Base-by-base conservation (phyloP, 2,113 vertebrate species). In the Pollachius pollachius region DNA sequence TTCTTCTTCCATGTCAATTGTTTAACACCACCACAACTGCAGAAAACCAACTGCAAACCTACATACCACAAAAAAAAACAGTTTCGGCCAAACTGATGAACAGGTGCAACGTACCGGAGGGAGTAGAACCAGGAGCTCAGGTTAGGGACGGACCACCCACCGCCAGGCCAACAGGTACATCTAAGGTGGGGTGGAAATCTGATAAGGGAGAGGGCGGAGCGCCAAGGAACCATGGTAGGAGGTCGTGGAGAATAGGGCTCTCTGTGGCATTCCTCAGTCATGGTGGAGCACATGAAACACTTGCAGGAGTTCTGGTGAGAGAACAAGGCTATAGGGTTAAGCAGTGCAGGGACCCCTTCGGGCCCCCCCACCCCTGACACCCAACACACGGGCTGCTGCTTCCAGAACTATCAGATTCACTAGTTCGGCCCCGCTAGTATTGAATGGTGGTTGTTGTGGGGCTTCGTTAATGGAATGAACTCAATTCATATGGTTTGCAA, bases 11-110 rank as follows among this genome's bases (percentile, higher is more conserved):
- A 34, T 5, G 30, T 5, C n/a, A 34, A 34, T 34, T 30, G 3
- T 34, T 5, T 7, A 34, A 4, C 30, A 34, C 30, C 30, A 13
- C 41, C 41, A 48, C 8, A 48, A 13, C 41, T 70, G 67, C 9
- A 66, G 76, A 74, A 79, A 85, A 87, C 79, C 89, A 88, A 72
- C 58, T 67, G 79, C 75, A 80, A 75, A 89, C 74, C 75, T 67
- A 75, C 37, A 41, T 3, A 75, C 72, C 0, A 56, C 54, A 41
- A 41, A 11, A 15, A 56, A 56, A 60, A 69, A 74, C 69, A 69
- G 84, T 73, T 81, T 87, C 71, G 85, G 80, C 79, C 84, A 79
- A 90, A 85, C 90, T 86, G 81, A 89, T 89, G 87, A 90, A 84
- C 81, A 75, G 86, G 73, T 86, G 78, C 84, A 83, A 80, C 75